A percentile compares a stretch with the other conserved stretches of the same genome.
phyloP scores from a whole-genome alignment of 1,140 invertebrate genomes.

The Drosophila fuyamai region DNA sequence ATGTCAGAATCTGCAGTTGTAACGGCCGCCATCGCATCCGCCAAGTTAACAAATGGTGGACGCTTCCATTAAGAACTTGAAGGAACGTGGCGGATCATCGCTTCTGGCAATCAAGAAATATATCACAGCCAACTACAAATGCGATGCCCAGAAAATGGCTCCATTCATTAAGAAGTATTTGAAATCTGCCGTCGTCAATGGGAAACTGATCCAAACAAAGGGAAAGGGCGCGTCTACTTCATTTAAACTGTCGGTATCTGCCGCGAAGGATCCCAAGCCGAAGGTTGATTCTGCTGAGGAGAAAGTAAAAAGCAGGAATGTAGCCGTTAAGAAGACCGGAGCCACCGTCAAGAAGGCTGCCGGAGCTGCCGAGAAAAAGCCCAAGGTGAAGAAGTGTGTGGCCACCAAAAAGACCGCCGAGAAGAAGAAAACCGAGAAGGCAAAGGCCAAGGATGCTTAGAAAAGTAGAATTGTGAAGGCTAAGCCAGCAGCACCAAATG shows the following conservation, averaged over 20 bases:
- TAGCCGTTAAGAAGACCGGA: conserved; percentile 26
- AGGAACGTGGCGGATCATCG: conserved; percentile 87
- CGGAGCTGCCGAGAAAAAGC: conserved; percentile 35
- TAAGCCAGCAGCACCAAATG: conserved; percentile 28
- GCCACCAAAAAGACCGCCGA: conserved; percentile 47
- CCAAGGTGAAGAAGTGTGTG: conserved; percentile 34
- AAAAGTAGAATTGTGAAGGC: conserved; percentile 30
- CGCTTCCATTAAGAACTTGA: conserved; percentile 87
- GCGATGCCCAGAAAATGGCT: neutral
- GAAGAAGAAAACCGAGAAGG: conserved; percentile 48
- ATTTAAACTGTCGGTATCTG: neutral
- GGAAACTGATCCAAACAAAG: conserved; percentile 33
- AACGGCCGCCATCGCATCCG: conserved; percentile 84
- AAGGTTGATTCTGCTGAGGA: too few relatives aligned
- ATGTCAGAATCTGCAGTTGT: conserved; percentile 47
- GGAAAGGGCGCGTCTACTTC: neutral
- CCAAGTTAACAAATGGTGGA: conserved; percentile 87
- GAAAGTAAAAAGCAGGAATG: too few relatives aligned
- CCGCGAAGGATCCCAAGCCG: too few relatives aligned
- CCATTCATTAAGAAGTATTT: neutral
- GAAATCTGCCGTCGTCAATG: conserved; percentile 3
- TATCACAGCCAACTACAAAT: neutral
- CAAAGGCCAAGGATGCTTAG: conserved; percentile 20
- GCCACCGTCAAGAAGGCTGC: conserved; percentile 29
- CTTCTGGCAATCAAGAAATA: conserved; percentile 86